Evolutionary conservation across 2,113 vertebrate species (phyloP).

Genomic region (Tychaedon coryphoeus): DNA sequence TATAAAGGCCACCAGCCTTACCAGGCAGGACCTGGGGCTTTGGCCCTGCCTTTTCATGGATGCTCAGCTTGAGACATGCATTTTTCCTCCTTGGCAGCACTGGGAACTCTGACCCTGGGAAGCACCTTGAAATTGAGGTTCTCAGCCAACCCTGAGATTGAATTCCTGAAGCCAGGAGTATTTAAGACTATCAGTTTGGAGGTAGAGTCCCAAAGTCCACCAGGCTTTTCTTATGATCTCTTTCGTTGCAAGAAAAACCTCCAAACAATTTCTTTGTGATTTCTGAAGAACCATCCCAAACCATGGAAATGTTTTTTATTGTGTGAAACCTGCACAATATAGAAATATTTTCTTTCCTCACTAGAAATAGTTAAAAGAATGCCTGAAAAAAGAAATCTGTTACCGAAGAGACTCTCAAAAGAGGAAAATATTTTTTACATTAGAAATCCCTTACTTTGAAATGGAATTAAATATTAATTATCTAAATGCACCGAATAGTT

Average conservation of each 20-base stretch:
- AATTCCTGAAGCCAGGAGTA: not conserved
- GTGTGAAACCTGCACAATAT: not conserved
- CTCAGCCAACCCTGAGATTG: not conserved
- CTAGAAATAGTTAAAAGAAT: not conserved
- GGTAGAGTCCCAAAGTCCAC: not conserved
- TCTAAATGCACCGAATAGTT: not conserved
- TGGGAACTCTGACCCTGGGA: not conserved
- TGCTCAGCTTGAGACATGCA: not conserved
- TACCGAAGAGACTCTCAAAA: not conserved
- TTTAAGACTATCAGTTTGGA: not conserved
- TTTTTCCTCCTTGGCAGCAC: not conserved
- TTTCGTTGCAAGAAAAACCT: not conserved
- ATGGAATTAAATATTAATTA: slow-evolving; percentile 8
- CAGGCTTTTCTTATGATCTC: not conserved
- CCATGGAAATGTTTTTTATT: not conserved
- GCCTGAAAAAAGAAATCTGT: not conserved
- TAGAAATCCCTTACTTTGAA: not conserved
- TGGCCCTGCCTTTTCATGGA: not conserved
- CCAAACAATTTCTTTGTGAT: not conserved
- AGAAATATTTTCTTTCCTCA: not conserved
- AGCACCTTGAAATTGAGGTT: not conserved
- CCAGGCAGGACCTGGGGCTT: not conserved
- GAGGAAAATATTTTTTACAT: not conserved
- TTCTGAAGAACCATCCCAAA: not conserved
- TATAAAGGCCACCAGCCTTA: not conserved